Conservation (phyloP, 2,888 invertebrate genomes). For the Orchesellides sinensis region DNA sequence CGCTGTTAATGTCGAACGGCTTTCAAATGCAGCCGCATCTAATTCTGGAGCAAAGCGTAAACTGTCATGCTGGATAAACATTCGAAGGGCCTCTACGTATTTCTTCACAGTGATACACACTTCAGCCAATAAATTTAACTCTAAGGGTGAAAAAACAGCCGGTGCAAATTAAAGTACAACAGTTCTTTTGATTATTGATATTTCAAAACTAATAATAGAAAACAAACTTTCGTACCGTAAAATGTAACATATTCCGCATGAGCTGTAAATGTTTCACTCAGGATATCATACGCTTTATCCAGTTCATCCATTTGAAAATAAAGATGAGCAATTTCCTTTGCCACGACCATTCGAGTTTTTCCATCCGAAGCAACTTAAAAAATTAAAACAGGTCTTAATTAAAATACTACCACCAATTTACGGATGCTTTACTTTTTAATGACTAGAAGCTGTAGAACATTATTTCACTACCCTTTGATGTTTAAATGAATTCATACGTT, state of each 20-base stretch:
- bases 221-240: conserved; percentile 75
- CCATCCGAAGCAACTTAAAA: conserved; percentile 70
- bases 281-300: conserved; percentile 85
- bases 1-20: conserved; percentile 31
- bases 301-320: conserved; percentile 87
- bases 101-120: conserved; percentile 85
- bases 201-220: too few species aligned
- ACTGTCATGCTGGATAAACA: conserved; percentile 81
- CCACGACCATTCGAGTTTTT: conserved; percentile 79
- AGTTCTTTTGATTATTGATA: background rate
- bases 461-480: background rate
- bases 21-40: conserved; percentile 20
- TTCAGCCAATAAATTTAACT: conserved; percentile 91
- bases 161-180: background rate
- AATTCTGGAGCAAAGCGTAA: conserved; percentile 78
- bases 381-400: background rate
- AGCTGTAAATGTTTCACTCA: conserved; percentile 86
- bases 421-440: background rate
- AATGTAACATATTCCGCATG: conserved; percentile 84
- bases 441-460: background rate
- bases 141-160: conserved; percentile 78
- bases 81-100: conserved; percentile 84
- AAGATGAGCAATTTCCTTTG: conserved; percentile 84
- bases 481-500: background rate
- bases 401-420: background rate